Evolutionary conservation across 2,797 vertebrate species (phyloP).

Genomic region (Microchirus variegatus): DNA sequence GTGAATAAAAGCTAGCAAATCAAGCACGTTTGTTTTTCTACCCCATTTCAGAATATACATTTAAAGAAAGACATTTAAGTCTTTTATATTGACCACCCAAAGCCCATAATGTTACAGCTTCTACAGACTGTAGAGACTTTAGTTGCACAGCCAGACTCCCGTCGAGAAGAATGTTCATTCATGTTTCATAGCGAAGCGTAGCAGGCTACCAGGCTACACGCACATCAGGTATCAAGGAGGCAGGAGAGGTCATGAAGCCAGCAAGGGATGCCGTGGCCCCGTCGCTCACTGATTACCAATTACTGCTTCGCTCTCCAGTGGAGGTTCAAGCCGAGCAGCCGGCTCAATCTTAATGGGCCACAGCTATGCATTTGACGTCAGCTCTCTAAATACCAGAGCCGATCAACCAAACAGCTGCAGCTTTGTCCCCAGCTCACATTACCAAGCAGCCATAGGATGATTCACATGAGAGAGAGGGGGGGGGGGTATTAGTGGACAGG

Average conservation of each 20-base stretch:
- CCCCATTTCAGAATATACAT: too few species aligned
- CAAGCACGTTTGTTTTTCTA: too few species aligned
- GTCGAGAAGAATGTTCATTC: conserved; percentile 36
- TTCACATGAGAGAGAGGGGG: neutral
- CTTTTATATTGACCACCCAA: neutral
- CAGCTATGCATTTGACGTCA: conserved; percentile 48
- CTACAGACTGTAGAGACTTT: conserved; percentile 8
- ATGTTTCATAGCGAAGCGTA: conserved; percentile 34
- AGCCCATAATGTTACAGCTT: neutral
- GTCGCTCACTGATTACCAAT: conserved; percentile 68
- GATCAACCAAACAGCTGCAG: conserved; percentile 41
- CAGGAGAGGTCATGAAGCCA: conserved; percentile 40
- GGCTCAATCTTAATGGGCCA: conserved; percentile 62
- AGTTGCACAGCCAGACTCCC: conserved; percentile 20
- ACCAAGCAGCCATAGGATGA: conserved; percentile 16
- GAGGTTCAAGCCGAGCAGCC: conserved; percentile 48
- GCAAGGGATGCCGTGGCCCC: conserved; percentile 33
- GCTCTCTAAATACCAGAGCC: conserved; percentile 59
- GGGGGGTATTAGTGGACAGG: conserved; percentile 5
- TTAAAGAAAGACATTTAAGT: too few species aligned
- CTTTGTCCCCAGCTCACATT: conserved; percentile 44
- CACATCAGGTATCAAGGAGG: conserved; percentile 23
- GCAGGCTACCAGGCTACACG: conserved; percentile 24
- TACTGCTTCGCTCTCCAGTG: conserved; percentile 51
- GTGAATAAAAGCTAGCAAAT: too few species aligned